Percentiles rank a stretch among this genome's conserved stretches.
Conservation (phyloP, 1,140 invertebrate species). For the Drosophila paulistorum region DNA sequence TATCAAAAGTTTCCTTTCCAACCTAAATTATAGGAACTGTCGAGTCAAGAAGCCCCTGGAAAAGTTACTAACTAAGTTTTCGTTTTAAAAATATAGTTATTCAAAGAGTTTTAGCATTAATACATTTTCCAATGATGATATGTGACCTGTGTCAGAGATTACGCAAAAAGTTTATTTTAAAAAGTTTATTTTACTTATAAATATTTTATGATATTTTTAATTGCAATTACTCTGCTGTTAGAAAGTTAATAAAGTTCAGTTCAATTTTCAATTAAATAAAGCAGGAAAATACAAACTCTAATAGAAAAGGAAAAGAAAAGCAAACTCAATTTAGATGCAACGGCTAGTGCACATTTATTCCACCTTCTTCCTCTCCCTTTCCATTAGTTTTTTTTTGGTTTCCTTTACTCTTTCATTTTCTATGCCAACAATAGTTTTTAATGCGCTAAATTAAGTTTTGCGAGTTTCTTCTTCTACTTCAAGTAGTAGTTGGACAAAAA, state of each 20-base stretch:
- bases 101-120: too few species aligned
- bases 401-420: constrained; percentile 22
- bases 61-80: too few species aligned
- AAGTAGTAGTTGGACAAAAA: not conserved
- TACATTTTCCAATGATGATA: too few species aligned
- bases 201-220: not conserved
- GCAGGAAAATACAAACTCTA: constrained; percentile 16
- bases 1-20: not conserved
- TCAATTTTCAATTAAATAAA: constrained; percentile 14
- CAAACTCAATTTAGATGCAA: constrained; percentile 10
- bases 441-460: constrained; percentile 76
- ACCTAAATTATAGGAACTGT: too few species aligned
- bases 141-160: too few species aligned
- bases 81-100: too few species aligned
- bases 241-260: constrained; percentile 1
- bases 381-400: constrained; percentile 47
- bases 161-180: too few species aligned
- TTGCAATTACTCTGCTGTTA: not conserved
- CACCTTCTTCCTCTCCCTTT: constrained; percentile 56
- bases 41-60: too few species aligned
- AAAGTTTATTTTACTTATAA: not conserved
- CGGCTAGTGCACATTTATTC: constrained; percentile 44
- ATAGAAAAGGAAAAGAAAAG: not conserved
- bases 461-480: constrained; percentile 24
- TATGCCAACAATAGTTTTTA: constrained; percentile 69